Conservation (phyloP, 1,140 invertebrate genomes). For the Sipha flava region DNA sequence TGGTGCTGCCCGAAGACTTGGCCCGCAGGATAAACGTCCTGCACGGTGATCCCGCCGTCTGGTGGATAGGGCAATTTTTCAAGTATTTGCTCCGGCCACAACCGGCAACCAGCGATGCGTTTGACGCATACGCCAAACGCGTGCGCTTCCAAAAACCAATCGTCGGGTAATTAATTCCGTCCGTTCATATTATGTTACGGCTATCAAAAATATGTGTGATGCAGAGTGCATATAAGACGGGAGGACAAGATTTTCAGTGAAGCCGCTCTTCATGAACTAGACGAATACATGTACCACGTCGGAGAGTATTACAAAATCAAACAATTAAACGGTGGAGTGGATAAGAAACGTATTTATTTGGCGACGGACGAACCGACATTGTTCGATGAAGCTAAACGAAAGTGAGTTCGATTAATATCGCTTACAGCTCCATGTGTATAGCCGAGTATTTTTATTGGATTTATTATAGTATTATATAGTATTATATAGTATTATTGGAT, state of each 20-base stretch:
- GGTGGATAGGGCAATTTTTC: conserved; percentile 95
- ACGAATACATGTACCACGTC: conserved; percentile 93
- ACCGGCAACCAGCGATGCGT: conserved; percentile 57
- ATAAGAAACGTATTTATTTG: conserved; percentile 67
- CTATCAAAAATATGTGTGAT: conserved; percentile 39
- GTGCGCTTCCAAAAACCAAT: conserved; percentile 79
- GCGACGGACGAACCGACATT: conserved; percentile 83
- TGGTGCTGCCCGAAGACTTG: conserved; percentile 85
- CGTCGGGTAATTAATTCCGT: conserved; percentile 77
- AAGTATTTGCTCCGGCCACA: conserved; percentile 81
- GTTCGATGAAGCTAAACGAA: conserved; percentile 46
- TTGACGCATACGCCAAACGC: conserved; percentile 65
- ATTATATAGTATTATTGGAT: too few relatives aligned
- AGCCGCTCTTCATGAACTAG: conserved; percentile 88
- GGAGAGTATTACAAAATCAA: conserved; percentile 76
- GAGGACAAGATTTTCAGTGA: conserved; percentile 99
- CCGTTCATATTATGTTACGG: too few relatives aligned
- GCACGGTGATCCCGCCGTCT: conserved; percentile 90
- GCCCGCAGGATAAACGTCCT: conserved; percentile 66
- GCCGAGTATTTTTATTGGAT: too few relatives aligned
- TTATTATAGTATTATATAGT: too few relatives aligned
- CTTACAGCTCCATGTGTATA: too few relatives aligned
- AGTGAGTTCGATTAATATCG: conserved; percentile 39
- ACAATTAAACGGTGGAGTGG: conserved; percentile 51
- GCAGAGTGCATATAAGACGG: conserved; percentile 86